These are phyloP conservation scores for Microctenopoma steveboyesi DNA, from an alignment of 2,797 vertebrate species.

Conservation along the genomic window DNA sequence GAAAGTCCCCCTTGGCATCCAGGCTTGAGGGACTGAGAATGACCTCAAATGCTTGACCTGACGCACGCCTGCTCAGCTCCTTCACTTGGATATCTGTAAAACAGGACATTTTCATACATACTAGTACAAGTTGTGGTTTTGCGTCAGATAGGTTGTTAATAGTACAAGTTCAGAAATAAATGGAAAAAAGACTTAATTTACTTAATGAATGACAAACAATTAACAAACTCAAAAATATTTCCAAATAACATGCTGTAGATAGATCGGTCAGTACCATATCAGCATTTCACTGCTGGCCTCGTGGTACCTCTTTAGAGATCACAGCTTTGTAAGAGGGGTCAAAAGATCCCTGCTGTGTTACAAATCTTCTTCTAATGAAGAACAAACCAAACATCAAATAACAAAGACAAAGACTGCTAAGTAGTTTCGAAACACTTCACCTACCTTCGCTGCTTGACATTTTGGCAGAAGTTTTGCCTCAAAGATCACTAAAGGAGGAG, in stretches of 20 bases:
- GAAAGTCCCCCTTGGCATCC: constrained; percentile 88
- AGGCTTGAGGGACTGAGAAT: constrained; percentile 90
- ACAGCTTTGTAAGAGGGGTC: constrained; percentile 35
- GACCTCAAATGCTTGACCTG: constrained; percentile 96
- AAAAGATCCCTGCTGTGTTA: constrained; percentile 8
- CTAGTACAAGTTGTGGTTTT: neutral
- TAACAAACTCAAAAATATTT: too few relatives aligned
- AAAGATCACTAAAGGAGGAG: constrained; percentile 51
- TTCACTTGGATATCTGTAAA: constrained; percentile 92
- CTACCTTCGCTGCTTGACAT: constrained; percentile 80
- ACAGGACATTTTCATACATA: neutral
- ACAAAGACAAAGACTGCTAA: constrained; percentile 4
- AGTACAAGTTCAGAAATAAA: neutral
- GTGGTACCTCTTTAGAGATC: constrained; percentile 4
- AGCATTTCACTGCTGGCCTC: neutral
- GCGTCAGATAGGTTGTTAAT: neutral
- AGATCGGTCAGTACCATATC: neutral
- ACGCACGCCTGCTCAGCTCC: constrained; percentile 93
- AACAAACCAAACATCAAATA: constrained; percentile 12
- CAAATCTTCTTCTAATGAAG: neutral
- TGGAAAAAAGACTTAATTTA: neutral
- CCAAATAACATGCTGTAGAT: neutral
- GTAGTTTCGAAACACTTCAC: neutral
- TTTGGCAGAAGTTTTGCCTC: constrained; percentile 52
- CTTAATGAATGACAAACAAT: neutral